These are phyloP conservation scores for Coboldia fuscipes DNA, from an alignment of 1,140 invertebrate species.

Conservation along the genomic window DNA sequence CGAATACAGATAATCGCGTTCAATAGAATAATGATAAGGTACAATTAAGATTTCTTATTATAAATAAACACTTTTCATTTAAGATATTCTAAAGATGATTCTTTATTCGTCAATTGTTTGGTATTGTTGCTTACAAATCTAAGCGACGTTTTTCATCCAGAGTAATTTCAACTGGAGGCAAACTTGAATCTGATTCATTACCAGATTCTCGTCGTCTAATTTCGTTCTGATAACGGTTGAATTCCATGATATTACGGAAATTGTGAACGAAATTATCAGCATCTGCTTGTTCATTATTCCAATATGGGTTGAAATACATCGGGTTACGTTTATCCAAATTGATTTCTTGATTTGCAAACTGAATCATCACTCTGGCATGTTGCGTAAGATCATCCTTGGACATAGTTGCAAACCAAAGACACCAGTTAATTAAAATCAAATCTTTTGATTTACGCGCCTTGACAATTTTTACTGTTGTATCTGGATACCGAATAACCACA, in stretches of 20 bases:
- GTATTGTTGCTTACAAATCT: not conserved
- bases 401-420: too few relatives aligned
- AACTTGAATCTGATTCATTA: not conserved
- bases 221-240: not conserved
- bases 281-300: not conserved
- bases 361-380: conserved; percentile 1
- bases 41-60: not conserved
- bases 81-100: not conserved
- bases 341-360: conserved; percentile 4
- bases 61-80: not conserved
- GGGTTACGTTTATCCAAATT: conserved; percentile 1
- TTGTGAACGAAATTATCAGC: conserved; percentile 3
- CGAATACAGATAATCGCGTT: conserved; percentile 22
- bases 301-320: conserved; percentile 4
- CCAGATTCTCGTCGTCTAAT: not conserved
- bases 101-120: not conserved
- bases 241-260: too few relatives aligned
- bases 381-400: too few relatives aligned
- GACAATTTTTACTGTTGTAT: too few relatives aligned
- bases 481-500: too few relatives aligned
- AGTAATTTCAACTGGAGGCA: not conserved
- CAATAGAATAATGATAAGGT: not conserved
- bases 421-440: too few relatives aligned
- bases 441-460: too few relatives aligned
- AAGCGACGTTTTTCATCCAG: not conserved